Evolutionary conservation across 2,113 vertebrate species (phyloP), one percentile per base, ranked within the genome.

Genomic region (Sitta europaea): DNA sequence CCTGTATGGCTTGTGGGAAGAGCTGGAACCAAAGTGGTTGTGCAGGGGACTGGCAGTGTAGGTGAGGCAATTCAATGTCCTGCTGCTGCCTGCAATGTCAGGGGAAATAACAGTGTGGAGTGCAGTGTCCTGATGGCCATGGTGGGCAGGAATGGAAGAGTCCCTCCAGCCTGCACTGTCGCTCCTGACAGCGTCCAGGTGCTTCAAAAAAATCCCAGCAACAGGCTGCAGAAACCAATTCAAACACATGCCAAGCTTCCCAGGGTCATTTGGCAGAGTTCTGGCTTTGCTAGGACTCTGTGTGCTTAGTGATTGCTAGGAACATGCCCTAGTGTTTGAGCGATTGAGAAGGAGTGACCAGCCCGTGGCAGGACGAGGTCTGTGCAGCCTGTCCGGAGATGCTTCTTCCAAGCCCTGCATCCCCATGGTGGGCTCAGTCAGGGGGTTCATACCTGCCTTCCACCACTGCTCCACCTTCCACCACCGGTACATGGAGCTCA

Each of bases 291-390:
- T 61, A 45, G 20, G 71, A 38, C 9, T 18, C 3, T 2, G 12
- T 19, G 24, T 18, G 29, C 28, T 50, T 16, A 24, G 27, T 23
- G 35, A 66, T 25, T 1, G 4, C 42, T 3, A 54, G 67, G 45
- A 79, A 63, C 59, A 14, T 0, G 0, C 28, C 19, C 9, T 5
- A 20, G 36, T 0, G 0, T 19, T 48, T 12, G 12, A 76, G 29
- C 2, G 3, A 7, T 4, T 54, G 63, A 33, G 53, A 67, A n/a
- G 48, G n/a, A 25, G 17, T 0, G 0, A 43, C 31, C 54, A 65
- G 59, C 22, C 21, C 1, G 0, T 4, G 3, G 42, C 42, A 71
- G n/a, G 38, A 43, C 1, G 13, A 40, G 15, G 29, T 57, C 51
- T 66, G 18, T 38, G 38, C 23, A 47, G 57, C 14, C 28, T 20